A percentile compares a stretch with the other conserved stretches of the same genome.
These are phyloP conservation scores for Valencia hispanica DNA, from an alignment of 2,797 vertebrate genomes.

Conservation along the genomic window DNA sequence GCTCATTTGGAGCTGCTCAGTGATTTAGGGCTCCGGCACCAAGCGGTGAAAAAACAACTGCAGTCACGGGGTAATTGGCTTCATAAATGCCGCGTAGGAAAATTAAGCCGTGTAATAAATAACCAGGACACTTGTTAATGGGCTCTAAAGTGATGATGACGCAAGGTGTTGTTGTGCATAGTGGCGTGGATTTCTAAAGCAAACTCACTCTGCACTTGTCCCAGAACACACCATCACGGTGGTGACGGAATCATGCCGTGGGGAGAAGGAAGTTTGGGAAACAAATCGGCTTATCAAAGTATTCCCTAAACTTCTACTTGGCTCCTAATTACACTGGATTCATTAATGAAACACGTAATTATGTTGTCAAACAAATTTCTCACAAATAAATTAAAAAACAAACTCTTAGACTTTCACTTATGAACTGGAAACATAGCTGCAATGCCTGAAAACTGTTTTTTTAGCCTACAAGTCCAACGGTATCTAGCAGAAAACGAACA, in stretches of 20 bases:
- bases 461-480: too few species aligned
- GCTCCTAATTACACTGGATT: background rate
- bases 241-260: background rate
- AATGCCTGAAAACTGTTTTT: too few species aligned
- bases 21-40: constrained; percentile 77
- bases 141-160: constrained; percentile 59
- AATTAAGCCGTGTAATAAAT: constrained; percentile 78
- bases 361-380: background rate
- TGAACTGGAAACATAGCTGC: background rate
- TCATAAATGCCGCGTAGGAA: constrained; percentile 76
- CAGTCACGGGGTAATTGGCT: constrained; percentile 73
- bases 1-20: constrained; percentile 68
- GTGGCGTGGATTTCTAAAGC: constrained; percentile 19
- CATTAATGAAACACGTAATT: background rate
- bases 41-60: constrained; percentile 74
- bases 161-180: constrained; percentile 48
- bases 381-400: background rate
- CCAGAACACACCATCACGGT: background rate
- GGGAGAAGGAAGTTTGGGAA: background rate
- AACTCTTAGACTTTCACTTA: background rate
- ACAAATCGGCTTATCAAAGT: background rate
- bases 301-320: background rate
- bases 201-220: constrained; percentile 18
- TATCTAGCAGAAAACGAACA: background rate
- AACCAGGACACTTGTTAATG: constrained; percentile 74